Evolutionary conservation across 2,113 vertebrate genomes (phyloP), one percentile per base, ranked within the genome.

Genomic region (Cranoglanis bouderius): DNA sequence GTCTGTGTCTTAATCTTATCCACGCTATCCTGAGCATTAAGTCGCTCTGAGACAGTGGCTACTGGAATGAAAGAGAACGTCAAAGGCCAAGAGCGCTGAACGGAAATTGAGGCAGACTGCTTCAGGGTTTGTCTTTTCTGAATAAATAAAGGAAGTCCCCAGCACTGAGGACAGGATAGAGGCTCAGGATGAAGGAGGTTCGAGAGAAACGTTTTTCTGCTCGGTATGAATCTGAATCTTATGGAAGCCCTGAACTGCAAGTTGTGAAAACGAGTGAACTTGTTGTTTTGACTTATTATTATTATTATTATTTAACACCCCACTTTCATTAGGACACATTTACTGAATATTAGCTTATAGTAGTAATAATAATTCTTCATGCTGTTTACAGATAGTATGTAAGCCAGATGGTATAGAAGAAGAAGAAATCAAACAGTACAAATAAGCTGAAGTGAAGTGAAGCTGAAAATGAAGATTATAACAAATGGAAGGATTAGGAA

Each of bases 141-240:
- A 46, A 55, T 91, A 84, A 89, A 87, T 85, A 85, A 91, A 91
- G 85, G 75, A 91, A 65, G 63, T 67, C 88, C 67, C 51, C 55
- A 53, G 40, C 84, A 57, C 6, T 49, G 46, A 72, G 46, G 77
- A 82, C 49, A 38, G 24, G 63, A 29, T 49, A 49, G 84, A 63
- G 32, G 38, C 35, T 49, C 26, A 6, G n/a, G 55, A 8, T 26
- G 4, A 59, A 59, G 9, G 12, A 83, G n/a, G 43, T 21, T 29
- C 38, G 14, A 40, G 29, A 85, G 67, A 16, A 51, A 74, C 18
- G 9, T 40, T 74, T 38, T 40, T n/a, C n/a, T 10, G 7, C 40
- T 43, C 40, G 4, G 40, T 26, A 10, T 46, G 24, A 26, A 77
- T 13, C 8, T 13, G 16, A 77, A 24, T 29, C 75, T 12, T 14